Base-by-base conservation (phyloP, 2,888 invertebrate genomes). In the Baccha elongata region DNA sequence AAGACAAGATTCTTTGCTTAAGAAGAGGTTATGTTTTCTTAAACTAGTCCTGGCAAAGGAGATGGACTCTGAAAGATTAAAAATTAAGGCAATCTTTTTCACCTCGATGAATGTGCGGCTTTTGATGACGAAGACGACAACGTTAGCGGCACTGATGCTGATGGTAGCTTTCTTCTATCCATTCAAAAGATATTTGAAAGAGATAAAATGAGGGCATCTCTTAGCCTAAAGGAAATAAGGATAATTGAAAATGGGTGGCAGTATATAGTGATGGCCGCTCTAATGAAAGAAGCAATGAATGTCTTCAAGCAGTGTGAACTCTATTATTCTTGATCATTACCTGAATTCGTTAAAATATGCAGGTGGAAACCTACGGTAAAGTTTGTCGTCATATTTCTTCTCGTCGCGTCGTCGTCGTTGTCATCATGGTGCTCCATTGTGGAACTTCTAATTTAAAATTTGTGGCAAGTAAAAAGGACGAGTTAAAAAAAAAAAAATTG, bases 291-390 rank as follows among this genome's bases (percentile, higher is more conserved):
- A 53, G 46, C 21, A 48, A 37, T 58, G 48, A 50, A 64, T 48
- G 37, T 42, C 68, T 74, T 46, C 58, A 42, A 75, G 58, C 80
- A 52, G 71, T 75, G 65, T 71, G 81, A 75, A 75, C 71, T 71
- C 76, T 50, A 76, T 81, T 81, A 81, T 81, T 76, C 64, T 71
- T 81, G 53, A 81, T 71, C 76, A 72, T 81, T 76, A 76, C 81
- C 71, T 76, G 81, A 75, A 76, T 81, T 72, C 71, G 60, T 67
- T 81, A 69, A 64, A 32, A 52, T 50, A 44, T 69, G 52, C 60
- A 26, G 55, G 37, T 55, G 65, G 46, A 67, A 60, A 29, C 29
- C 13, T 50, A 13, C 11, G 69, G 64, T 19, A 71, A 81, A 74
- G 75, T 81, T 60, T 17, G 60, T 60, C 29, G 76, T 72, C 15